phyloP scores from a whole-genome alignment of 2,888 invertebrate species.

The Sisyra nigra region DNA sequence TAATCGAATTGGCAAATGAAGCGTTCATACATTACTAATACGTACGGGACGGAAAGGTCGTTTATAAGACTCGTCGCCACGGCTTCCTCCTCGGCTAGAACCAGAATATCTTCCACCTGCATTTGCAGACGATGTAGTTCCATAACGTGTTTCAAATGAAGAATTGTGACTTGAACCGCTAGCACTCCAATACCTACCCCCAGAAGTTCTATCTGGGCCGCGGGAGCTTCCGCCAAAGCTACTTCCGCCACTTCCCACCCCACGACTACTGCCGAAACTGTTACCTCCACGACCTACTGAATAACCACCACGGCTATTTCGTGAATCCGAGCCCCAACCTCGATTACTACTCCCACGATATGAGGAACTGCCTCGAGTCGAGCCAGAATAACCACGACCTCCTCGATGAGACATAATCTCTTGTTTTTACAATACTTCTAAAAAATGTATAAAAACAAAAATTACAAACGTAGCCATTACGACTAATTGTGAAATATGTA shows the following conservation, averaged over 20 bases:
- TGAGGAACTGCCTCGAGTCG: slow-evolving; percentile 13
- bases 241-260: neutral
- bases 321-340: slow-evolving; percentile 15
- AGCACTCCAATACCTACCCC: slow-evolving; percentile 6
- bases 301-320: slow-evolving; percentile 15
- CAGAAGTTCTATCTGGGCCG: neutral
- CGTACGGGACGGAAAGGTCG: slow-evolving; percentile 7
- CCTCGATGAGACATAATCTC: slow-evolving; percentile 3
- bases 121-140: slow-evolving; percentile 12
- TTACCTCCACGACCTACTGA: neutral
- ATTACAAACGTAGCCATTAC: no score
- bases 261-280: neutral
- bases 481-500: no score
- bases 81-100: slow-evolving; percentile 2
- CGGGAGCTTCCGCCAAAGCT: slow-evolving; percentile 1
- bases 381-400: slow-evolving; percentile 15
- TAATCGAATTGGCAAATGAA: no score
- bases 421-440: no score
- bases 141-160: slow-evolving; percentile 21
- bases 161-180: slow-evolving; percentile 11
- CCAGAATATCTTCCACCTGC: slow-evolving; percentile 1
- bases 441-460: no score
- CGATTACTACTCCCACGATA: slow-evolving; percentile 18
- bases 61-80: slow-evolving; percentile 5
- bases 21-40: neutral